Base-by-base conservation (phyloP, 2,888 invertebrate species). In the Venustoraphidia nigricollis region DNA sequence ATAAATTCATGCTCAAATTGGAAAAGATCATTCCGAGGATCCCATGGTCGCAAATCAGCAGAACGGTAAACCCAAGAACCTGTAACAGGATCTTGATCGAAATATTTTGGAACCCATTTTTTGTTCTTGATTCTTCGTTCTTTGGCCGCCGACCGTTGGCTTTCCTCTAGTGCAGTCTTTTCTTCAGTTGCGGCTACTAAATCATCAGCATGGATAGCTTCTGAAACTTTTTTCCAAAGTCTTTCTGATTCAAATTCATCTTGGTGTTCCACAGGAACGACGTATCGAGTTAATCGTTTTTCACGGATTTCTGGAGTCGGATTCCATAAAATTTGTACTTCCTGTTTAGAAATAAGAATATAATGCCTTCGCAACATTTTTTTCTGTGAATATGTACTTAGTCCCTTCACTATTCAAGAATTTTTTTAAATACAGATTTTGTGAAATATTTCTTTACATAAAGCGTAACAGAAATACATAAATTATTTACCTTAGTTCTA, bases 151-250 rank as follows among this genome's bases (percentile, higher is more conserved):
- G 73, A 71, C 8, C 94, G 70, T 64, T 94, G 94, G 1, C 80
- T 82, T 62, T 94, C 92, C 60, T 95, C 95, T 44, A 95, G 71
- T 40, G 81, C 70, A 0, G 90, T 92, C 69, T 95, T 95, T 61
- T 93, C 87, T 50, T 89, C 86, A 0, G 95, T 95, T 0, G 95
- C 95, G 2, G 81, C 82, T 56, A 75, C 76, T 72, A 90, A 88
- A 68, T 95, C 92, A 50, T 89, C 87, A 10, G 76, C 73, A 17
- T 68, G 64, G 54, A 95, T 90, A 1, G 94, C 94, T 46, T 81
- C 79, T 0, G 91, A 88, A 1, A 95, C 94, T 55, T 81, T 80
- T 39, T 75, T 67, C 95, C 95, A 95, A 2, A 95, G 70, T 55
- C 79, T 77, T 64, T 91, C 88, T 10, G 93, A 94, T 66, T 95